Evolutionary conservation across 2,797 vertebrate genomes (phyloP), one percentile per base, ranked within the genome.

Genomic region (Coregonus sp.): DNA sequence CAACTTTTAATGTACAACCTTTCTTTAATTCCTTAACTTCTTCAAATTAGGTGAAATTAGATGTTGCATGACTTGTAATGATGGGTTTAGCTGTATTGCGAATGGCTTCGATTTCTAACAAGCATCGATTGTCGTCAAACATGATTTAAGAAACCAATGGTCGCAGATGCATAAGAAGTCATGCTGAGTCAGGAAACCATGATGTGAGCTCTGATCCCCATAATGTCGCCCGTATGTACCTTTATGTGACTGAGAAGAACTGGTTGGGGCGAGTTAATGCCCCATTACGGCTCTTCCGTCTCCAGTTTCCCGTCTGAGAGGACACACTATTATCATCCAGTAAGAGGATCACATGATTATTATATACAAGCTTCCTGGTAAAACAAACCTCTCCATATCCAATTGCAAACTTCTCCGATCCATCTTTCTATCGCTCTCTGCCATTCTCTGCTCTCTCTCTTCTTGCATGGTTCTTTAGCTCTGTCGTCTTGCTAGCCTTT

Each of bases 271-370:
- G 9, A 54, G 81, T 67, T 14, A 74, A 80, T 78, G 72, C 69
- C 66, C 16, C 40, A 65, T 74, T 18, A 4, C 67, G 65, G 18
- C 50, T 81, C 47, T 1, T 4, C 40, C 56, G 25, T 80, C 47
- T 78, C 66, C 66, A 35, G 52, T 71, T 83, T 75, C 73, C 51
- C 81, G 33, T 12, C 59, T 70, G 51, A 79, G n/a, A 70, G 47
- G 73, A 75, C 16, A 37, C 65, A 7, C 51, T 74, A 59, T 1
- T 73, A 69, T 51, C 18, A 3, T 73, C 72, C 72, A 12, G 67
- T 47, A 74, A 50, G 3, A 82, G 54, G 51, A 77, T 81, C 75
- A 40, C 66, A 50, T 80, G 74, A 81, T 33, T 7, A n/a, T 61
- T n/a, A 61, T 61, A 35, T n/a, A 76, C 33, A 29, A 72, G 54